Conservation (phyloP, 2,888 invertebrate species). For the Leptopilina drosophilae region DNA sequence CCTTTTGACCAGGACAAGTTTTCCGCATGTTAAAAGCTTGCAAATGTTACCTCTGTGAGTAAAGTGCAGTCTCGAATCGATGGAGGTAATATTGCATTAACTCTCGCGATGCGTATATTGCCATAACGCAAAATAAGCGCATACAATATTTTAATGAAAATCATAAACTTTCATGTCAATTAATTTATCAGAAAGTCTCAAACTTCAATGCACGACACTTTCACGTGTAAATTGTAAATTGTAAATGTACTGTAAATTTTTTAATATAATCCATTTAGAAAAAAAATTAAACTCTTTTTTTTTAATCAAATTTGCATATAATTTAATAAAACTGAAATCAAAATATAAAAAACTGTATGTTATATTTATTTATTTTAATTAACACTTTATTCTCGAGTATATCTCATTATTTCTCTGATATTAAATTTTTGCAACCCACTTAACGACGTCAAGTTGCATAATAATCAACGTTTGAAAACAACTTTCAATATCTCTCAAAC, state of each 20-base stretch:
- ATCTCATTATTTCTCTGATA: slow-evolving; percentile 9
- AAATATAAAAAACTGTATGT: too few relatives aligned
- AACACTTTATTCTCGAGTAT: slow-evolving; percentile 2
- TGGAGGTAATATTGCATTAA: slow-evolving; percentile 31
- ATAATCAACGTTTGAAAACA: background rate
- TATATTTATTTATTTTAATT: background rate
- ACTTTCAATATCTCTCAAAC: slow-evolving; percentile 8
- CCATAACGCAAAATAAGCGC: background rate
- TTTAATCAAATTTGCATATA: too few relatives aligned
- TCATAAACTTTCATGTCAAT: too few relatives aligned
- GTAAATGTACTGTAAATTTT: too few relatives aligned
- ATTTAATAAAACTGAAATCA: too few relatives aligned
- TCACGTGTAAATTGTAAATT: too few relatives aligned
- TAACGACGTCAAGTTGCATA: slow-evolving; percentile 8
- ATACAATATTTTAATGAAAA: too few relatives aligned
- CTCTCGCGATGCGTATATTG: background rate
- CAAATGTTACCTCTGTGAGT: slow-evolving; percentile 8
- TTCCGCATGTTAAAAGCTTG: slow-evolving; percentile 19
- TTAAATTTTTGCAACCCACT: slow-evolving; percentile 9
- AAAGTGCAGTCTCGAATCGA: slow-evolving; percentile 19
- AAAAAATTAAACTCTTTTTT: too few relatives aligned
- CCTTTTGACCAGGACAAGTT: slow-evolving; percentile 10
- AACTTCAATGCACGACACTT: too few relatives aligned
- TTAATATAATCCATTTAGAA: too few relatives aligned
- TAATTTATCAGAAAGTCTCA: too few relatives aligned